phyloP scores from a whole-genome alignment of 2,888 invertebrate species.

The Uloborus plumipes region DNA sequence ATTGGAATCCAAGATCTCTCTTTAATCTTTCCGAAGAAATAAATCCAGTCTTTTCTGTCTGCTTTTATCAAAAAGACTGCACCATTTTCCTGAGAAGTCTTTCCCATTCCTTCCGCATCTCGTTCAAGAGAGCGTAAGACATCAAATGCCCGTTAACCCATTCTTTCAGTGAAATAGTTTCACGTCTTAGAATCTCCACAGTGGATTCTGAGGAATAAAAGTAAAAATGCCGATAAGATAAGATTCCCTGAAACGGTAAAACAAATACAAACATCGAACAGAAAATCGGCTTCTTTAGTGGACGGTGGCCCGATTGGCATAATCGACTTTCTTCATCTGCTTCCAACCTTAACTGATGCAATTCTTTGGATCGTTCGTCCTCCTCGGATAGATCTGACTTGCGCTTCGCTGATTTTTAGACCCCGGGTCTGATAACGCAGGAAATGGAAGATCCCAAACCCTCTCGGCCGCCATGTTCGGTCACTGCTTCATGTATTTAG shows the following conservation, averaged over 20 bases:
- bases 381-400: constrained; percentile 9
- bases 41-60: too few species aligned
- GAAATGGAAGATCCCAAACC: not conserved
- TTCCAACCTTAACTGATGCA: constrained; percentile 1
- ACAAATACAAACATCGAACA: constrained; percentile 37
- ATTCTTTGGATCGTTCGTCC: constrained; percentile 20
- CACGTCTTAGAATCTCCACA: constrained; percentile 11
- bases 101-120: not conserved
- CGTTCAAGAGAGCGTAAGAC: constrained; percentile 27
- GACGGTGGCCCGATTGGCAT: constrained; percentile 53
- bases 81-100: constrained; percentile 8
- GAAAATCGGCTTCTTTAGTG: constrained; percentile 28
- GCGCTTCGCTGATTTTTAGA: constrained; percentile 36
- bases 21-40: too few species aligned
- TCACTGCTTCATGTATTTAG: not conserved
- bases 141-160: constrained; percentile 56
- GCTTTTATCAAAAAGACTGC: not conserved
- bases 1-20: too few species aligned
- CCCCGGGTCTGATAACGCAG: constrained; percentile 28
- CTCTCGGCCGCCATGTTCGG: constrained; percentile 5
- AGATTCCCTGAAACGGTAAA: not conserved
- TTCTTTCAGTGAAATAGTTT: constrained; percentile 53
- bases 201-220: constrained; percentile 35
- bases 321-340: constrained; percentile 43
- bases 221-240: constrained; percentile 35